Evolutionary conservation across 2,797 vertebrate species (phyloP), one percentile per base, ranked within the genome.

Genomic region (Sebastolobus alascanus): DNA sequence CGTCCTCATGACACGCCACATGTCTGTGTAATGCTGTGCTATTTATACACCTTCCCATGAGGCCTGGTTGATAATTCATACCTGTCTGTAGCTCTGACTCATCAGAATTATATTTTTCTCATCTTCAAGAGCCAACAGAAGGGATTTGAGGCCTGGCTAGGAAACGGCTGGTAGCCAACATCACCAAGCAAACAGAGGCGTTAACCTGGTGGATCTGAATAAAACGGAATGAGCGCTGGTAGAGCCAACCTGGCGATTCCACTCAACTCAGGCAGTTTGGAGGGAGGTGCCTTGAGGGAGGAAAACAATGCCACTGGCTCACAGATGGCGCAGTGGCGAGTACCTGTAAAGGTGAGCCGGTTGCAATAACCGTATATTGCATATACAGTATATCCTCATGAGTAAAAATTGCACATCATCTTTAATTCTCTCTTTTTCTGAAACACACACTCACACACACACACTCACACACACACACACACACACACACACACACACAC

Each of bases 401-500:
- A 35, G 35, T 18, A 25, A 55, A 54, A 76, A 35, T 27, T 38
- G 18, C 56, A 60, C 52, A 54, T 64, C 27, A 67, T 40, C 10
- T 68, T 43, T 8, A 52, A 20, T 61, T 29, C 56, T 73, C 59
- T 68, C 16, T 55, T 16, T 76, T 18, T 55, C 31, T 29, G n/a
- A 56, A 60, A 63, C 60, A 71, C n/a, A 73, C 72, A 38, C 22
- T 13, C 50, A 35, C 74, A 63, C 54, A 37, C 43, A 63, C 64
- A 66, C 52, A 59, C 67, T 73, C 56, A 64, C 46, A 33, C 37
- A 52, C 16, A 68, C 22, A 6, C 50, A 35, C 74, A 63, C 54
- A 37, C 37, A 63, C 22, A 56, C 67, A 79, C 55, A 66, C 52
- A 84, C 72, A 38, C 22, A 6, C 50, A 35, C 74, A 63, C 54